Base-by-base conservation (phyloP, 1,140 invertebrate species). In the Zaprionus ghesquierei region DNA sequence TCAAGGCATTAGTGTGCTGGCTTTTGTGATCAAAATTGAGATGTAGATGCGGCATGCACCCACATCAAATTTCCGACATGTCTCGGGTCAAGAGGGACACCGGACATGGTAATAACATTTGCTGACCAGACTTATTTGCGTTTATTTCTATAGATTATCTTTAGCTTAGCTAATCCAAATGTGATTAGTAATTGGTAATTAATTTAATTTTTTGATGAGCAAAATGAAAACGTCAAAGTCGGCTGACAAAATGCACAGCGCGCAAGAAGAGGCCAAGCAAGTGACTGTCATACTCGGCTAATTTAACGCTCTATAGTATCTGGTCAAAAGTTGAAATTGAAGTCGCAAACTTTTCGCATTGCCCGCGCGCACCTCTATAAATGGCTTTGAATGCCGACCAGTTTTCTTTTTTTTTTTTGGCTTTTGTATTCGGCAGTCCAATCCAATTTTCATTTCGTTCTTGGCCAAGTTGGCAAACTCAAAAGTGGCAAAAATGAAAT, bases 11-110 rank as follows among this genome's bases (percentile, higher is more conserved):
- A 72, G 63, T 68, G 49, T 44, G 63, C 55, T 33, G 62, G 69
- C 69, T 72, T 72, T 72, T 72, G 69, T 72, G 55, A 55, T 72
- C 63, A 72, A 72, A n/a, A 68, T 72, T 72, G 55, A 68, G 63
- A 72, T 68, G 38, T 68, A 68, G 69, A 46, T 22, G 63, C 68
- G 49, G 27, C 55, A 46, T n/a, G 55, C 55, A 72, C 69, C 69
- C 63, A 72, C 49, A 31, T 72, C 69, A 72, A 72, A 44, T 68
- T 38, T 63, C 27, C 27, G 55, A 68, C 63, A 60, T 72, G 27
- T 59, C 27, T 22, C 15, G 38, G 41, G 15, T 51, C 61, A 63
- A 70, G 51, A 63, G 51, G 61, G 23, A 6, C n/a, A 41, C 6
- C n/a, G 15, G n/a, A 25, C 56, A 29, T 22, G 10, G 27, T 10